Evolutionary conservation across 2,113 vertebrate genomes (phyloP), one percentile per base, ranked within the genome.

Genomic region (Chamaetylas fuelleborni): DNA sequence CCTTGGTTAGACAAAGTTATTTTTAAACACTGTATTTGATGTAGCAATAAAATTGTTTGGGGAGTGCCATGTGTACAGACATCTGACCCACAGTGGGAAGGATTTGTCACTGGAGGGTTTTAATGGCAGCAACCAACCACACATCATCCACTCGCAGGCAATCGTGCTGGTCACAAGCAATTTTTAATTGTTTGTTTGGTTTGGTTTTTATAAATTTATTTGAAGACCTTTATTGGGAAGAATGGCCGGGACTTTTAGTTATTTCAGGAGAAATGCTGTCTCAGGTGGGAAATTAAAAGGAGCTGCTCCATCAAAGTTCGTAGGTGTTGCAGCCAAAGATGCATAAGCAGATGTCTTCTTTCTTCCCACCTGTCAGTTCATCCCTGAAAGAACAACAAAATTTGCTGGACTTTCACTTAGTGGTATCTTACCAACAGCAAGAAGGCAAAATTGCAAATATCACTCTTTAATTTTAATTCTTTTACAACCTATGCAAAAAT

Each of bases 1-100:
- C 88, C 69, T 95, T 57, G 70, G 67, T 96, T 64, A 88, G 65
- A 47, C 34, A 64, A 67, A 83, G 76, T 70, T 83, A 77, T 95
- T 95, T 96, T 94, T 60, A 93, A 94, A 42, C 31, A 11, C 28
- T 56, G 19, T 15, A 26, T 91, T 95, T 91, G 48, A 38, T 79
- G 81, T 45, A 89, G 33, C 57, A 57, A 86, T 82, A 42, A 16
- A 79, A 77, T 61, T 73, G 66, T 81, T 94, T 85, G 14, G 81
- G 81, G 71, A 92, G 50, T 78, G 78, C 47, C 92, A 82, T 89
- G 70, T 58, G 50, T 54, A 43, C 15, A 38, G 66, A 77, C 73
- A 58, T 82, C 87, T 80, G 87, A 94, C 73, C 86, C 33, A 22
- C 23, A 14, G 87, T 50, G 51, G 58, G 85, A 93, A 67, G 43